Evolutionary conservation across 2,797 vertebrate species (phyloP).

Genomic region (Hapalemur alaotrensis): DNA sequence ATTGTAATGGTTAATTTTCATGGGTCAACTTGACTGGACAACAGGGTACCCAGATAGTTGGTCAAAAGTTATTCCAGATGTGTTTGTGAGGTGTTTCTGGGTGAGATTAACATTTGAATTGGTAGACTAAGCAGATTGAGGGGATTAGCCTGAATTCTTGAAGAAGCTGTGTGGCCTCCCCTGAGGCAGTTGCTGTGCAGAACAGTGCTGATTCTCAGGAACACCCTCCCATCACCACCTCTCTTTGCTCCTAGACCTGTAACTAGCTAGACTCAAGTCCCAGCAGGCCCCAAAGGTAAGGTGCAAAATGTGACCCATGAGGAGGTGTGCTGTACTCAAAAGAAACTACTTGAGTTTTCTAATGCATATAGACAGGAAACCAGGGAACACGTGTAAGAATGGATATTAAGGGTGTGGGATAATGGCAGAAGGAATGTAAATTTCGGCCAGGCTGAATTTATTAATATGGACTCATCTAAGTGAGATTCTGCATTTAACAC

Average conservation of each 20-base stretch:
- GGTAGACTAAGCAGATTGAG: neutral
- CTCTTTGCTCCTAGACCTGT: neutral
- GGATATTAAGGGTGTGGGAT: neutral
- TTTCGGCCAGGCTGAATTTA: neutral
- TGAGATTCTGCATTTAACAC: neutral
- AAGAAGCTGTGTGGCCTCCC: neutral
- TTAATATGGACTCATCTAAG: neutral
- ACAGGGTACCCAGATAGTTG: neutral
- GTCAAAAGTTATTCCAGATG: neutral
- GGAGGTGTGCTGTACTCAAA: fast-evolving
- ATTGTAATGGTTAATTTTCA: neutral
- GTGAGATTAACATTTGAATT: neutral
- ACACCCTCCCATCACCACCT: fast-evolving
- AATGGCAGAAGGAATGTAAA: neutral
- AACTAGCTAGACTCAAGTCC: neutral
- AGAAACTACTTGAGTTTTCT: neutral
- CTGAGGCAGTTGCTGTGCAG: neutral
- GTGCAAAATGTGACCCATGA: fast-evolving
- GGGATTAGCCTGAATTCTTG: neutral
- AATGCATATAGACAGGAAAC: neutral
- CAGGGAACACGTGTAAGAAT: neutral
- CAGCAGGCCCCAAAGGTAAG: neutral
- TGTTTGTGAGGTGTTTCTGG: neutral
- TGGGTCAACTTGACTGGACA: neutral
- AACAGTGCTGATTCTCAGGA: neutral